Evolutionary conservation across 2,888 invertebrate genomes (phyloP).

Genomic region (Tigriopus californicus): DNA sequence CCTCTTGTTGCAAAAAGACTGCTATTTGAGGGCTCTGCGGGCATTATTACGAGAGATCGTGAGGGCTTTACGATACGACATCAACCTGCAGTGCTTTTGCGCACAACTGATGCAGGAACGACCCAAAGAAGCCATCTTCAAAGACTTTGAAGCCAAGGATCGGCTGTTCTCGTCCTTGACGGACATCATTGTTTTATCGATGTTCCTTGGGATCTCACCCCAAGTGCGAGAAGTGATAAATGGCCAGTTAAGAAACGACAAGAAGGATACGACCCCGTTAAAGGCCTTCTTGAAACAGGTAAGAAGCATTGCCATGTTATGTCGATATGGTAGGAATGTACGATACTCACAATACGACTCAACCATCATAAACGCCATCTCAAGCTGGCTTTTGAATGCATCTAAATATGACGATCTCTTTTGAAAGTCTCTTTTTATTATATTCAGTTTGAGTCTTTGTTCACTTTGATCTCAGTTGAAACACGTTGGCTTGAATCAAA

Average conservation of each 20-base stretch:
- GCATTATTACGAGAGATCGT: slow-evolving; percentile 73
- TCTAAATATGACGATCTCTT: no score
- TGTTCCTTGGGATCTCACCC: slow-evolving; percentile 60
- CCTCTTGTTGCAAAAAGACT: slow-evolving; percentile 17
- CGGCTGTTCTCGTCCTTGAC: slow-evolving; percentile 61
- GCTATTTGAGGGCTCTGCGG: slow-evolving; percentile 57
- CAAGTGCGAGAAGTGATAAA: slow-evolving; percentile 47
- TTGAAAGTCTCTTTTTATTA: no score
- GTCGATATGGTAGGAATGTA: no score
- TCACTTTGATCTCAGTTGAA: no score
- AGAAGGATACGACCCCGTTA: slow-evolving; percentile 22
- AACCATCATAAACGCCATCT: no score
- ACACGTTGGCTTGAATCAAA: no score
- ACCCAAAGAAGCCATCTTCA: slow-evolving; percentile 21
- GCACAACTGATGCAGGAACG: slow-evolving; percentile 45
- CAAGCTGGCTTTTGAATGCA: no score
- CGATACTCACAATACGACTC: no score
- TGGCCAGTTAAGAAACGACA: slow-evolving; percentile 26
- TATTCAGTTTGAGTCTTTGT: no score
- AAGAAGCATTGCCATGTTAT: no score
- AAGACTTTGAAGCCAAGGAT: slow-evolving; percentile 49
- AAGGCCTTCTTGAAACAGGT: background rate
- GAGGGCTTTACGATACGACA: slow-evolving; percentile 57
- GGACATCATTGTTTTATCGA: slow-evolving; percentile 66
- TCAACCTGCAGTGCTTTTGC: slow-evolving; percentile 58